Percentiles rank a stretch among this genome's conserved stretches.
Evolutionary conservation across 2,113 vertebrate species (phyloP).

Genomic region (Tychaedon coryphoeus): DNA sequence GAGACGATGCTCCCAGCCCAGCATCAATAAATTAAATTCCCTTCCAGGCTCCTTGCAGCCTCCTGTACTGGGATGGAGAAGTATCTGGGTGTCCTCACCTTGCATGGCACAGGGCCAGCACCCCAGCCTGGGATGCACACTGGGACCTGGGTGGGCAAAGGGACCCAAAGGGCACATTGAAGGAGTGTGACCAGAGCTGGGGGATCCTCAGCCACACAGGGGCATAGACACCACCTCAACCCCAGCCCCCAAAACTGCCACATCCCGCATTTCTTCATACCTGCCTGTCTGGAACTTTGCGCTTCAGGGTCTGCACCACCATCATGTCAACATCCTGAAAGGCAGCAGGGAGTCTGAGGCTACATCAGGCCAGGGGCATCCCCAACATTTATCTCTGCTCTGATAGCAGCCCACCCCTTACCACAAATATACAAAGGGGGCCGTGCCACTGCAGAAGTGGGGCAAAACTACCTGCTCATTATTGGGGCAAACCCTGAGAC

Average conservation of each 20-base stretch:
- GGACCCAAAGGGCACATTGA: not conserved
- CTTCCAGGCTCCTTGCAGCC: not conserved
- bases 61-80: not conserved
- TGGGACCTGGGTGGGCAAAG: not conserved
- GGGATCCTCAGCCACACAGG: not conserved
- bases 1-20: slow-evolving; percentile 2
- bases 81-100: not conserved
- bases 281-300: slow-evolving; percentile 33
- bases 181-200: not conserved
- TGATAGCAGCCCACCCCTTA: not conserved
- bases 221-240: not conserved
- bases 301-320: slow-evolving; percentile 1
- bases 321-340: slow-evolving; percentile 51
- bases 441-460: not conserved
- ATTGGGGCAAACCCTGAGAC: not conserved
- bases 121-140: not conserved
- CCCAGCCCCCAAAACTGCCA: not conserved
- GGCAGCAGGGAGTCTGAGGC: not conserved
- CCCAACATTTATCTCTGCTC: not conserved
- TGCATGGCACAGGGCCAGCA: not conserved
- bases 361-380: not conserved
- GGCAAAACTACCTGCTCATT: not conserved
- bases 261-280: not conserved
- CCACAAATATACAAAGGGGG: not conserved
- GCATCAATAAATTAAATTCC: slow-evolving; percentile 47